Evolutionary conservation across 1,140 invertebrate species (phyloP), one percentile per base, ranked within the genome.

Genomic region (Diorhabda elongata): DNA sequence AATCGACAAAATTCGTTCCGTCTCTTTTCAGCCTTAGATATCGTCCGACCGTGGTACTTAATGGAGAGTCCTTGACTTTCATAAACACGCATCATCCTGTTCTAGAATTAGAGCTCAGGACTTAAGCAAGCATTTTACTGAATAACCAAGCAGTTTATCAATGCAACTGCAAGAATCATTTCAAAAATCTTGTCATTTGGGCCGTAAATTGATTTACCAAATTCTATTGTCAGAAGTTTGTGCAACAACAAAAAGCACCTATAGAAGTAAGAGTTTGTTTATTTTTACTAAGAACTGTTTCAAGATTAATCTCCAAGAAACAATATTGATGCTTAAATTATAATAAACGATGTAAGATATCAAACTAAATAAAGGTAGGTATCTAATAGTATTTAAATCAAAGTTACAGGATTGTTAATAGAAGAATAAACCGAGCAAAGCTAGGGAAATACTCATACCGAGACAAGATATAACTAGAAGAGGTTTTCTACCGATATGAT

Each of bases 251-350:
- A 52, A 52, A 52, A 8, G 47, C 47, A n/a, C 47, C 47, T 8
- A 52, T 0, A 57, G 88, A 88, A n/a, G 87, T 87, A 8, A 90
- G 90, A 61, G 86, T 82, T 57, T 87, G 84, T 75, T 89, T 88
- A 9, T 89, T 84, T 74, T 88, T 87, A 2, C 86, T 85, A 2
- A 90, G 26, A 92, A 91, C 72, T 91, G 82, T 81, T 93, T 90
- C 52, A 89, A 86, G 71, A 90, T 87, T 58, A 91, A 82, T 8
- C 89, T 86, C 79, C 86, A 88, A 0, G 91, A 90, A 11, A 92
- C 86, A 0, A 90, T 87, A 9, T 86, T 85, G 67, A 91, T 80
- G 2, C 90, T 91, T 26, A 91, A 79, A 58, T 85, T 85, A 77
- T 88, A 92, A 56, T 85, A 86, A 3, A 90, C 80, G 67, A 91